Evolutionary conservation across 2,888 invertebrate species (phyloP).

Genomic region (Acanthacorydalis orientalis): DNA sequence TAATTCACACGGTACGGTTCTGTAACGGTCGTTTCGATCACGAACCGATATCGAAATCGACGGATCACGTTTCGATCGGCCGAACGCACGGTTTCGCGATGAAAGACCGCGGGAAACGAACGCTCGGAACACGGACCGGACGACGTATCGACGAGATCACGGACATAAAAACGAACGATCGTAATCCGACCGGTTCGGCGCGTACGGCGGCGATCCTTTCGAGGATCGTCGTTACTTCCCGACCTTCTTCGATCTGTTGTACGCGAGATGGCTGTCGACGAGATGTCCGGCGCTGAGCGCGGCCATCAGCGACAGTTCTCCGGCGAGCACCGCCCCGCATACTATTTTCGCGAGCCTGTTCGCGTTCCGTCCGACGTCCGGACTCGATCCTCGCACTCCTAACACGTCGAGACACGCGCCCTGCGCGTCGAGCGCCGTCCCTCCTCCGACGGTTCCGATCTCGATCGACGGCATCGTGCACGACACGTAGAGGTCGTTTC

Average conservation of each 20-base stretch:
- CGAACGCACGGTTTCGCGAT: too few relatives aligned
- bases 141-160: too few relatives aligned
- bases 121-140: too few relatives aligned
- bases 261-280: constrained; percentile 88
- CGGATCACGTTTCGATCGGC: too few relatives aligned
- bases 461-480: constrained; percentile 97
- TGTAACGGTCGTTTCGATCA: too few relatives aligned
- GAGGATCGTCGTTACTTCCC: too few relatives aligned
- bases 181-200: too few relatives aligned
- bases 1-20: too few relatives aligned
- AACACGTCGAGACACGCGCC: constrained; percentile 78
- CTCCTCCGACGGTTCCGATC: constrained; percentile 89
- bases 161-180: too few relatives aligned
- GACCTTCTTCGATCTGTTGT: constrained; percentile 45
- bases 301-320: constrained; percentile 94
- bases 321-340: constrained; percentile 90
- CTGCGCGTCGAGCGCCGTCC: constrained; percentile 83
- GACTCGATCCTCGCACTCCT: constrained; percentile 62
- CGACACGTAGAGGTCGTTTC: constrained; percentile 76
- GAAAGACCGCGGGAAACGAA: too few relatives aligned
- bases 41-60: too few relatives aligned
- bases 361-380: constrained; percentile 76
- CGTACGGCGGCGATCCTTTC: too few relatives aligned
- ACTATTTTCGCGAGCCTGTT: constrained; percentile 75
- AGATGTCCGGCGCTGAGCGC: constrained; percentile 90